These are phyloP conservation scores for Chironex yamaguchii DNA, from an alignment of 30 jellyfish, hydroid and myxozoan genomes.

Conservation along the genomic window DNA sequence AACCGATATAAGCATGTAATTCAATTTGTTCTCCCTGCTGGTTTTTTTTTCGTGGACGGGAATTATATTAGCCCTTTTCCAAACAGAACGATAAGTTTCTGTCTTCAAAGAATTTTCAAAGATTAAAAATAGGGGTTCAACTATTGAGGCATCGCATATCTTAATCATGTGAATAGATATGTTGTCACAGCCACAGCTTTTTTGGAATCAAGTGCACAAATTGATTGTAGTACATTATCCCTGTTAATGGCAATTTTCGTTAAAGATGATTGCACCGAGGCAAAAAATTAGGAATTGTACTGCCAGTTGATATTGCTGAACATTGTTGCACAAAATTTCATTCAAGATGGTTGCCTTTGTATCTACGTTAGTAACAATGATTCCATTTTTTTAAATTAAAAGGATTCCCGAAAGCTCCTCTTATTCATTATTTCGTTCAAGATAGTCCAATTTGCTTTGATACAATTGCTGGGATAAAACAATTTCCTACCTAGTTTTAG, in stretches of 20 bases:
- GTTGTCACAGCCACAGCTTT: conserved; percentile 60
- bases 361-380: conserved; percentile 1
- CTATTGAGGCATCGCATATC: conserved; percentile 20
- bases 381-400: conserved; percentile 2
- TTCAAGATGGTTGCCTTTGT: conserved; percentile 3
- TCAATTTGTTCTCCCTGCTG: neutral
- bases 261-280: conserved; percentile 21
- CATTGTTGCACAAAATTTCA: conserved; percentile 43
- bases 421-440: conserved; percentile 54
- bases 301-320: conserved; percentile 18
- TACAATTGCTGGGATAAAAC: conserved; percentile 37
- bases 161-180: conserved; percentile 38
- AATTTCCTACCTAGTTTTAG: conserved; percentile 43
- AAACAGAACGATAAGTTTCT: conserved; percentile 19
- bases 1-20: conserved; percentile 62
- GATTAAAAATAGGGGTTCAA: conserved; percentile 35
- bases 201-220: conserved; percentile 45
- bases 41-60: conserved; percentile 57
- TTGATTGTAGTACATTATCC: conserved; percentile 10
- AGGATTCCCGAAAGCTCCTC: conserved; percentile 27
- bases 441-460: conserved; percentile 50
- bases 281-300: conserved; percentile 8
- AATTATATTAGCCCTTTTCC: conserved; percentile 44
- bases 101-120: conserved; percentile 9
- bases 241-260: neutral